These are phyloP conservation scores for Regulus satrapa DNA, from an alignment of 2,113 vertebrate genomes.

Conservation along the genomic window DNA sequence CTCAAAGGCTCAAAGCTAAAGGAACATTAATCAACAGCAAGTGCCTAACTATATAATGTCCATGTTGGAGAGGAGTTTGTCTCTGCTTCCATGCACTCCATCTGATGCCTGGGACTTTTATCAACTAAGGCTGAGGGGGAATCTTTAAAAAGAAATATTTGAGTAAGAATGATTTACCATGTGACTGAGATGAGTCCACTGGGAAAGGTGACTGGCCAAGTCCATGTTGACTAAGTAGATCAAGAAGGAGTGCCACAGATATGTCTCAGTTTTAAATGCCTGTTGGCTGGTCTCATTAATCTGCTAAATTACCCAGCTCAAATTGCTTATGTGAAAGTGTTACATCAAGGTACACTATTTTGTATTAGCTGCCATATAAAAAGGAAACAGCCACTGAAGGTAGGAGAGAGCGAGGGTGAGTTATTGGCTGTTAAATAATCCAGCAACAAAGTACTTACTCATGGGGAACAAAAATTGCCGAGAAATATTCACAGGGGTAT, in stretches of 20 bases:
- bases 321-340: slow-evolving; percentile 56
- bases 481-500: slow-evolving; percentile 35
- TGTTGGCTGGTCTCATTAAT: slow-evolving; percentile 60
- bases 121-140: background rate
- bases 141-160: slow-evolving; percentile 42
- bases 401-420: slow-evolving; percentile 6
- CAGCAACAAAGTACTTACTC: slow-evolving; percentile 45
- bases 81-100: background rate
- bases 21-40: slow-evolving; percentile 37
- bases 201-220: slow-evolving; percentile 22
- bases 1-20: slow-evolving; percentile 29
- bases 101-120: slow-evolving; percentile 18
- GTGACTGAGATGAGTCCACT: slow-evolving; percentile 15
- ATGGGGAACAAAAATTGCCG: slow-evolving; percentile 18
- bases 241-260: slow-evolving; percentile 52
- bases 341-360: slow-evolving; percentile 66
- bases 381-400: slow-evolving; percentile 51
- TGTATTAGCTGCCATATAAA: slow-evolving; percentile 58
- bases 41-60: slow-evolving; percentile 7
- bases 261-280: slow-evolving; percentile 45
- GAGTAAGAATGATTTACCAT: slow-evolving; percentile 21
- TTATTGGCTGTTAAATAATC: slow-evolving; percentile 41
- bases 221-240: slow-evolving; percentile 50
- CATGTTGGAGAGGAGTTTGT: background rate
- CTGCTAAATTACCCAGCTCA: slow-evolving; percentile 69